These are phyloP conservation scores for Tetramorium simillimum DNA, from an alignment of 1,140 invertebrate species.

Conservation along the genomic window DNA sequence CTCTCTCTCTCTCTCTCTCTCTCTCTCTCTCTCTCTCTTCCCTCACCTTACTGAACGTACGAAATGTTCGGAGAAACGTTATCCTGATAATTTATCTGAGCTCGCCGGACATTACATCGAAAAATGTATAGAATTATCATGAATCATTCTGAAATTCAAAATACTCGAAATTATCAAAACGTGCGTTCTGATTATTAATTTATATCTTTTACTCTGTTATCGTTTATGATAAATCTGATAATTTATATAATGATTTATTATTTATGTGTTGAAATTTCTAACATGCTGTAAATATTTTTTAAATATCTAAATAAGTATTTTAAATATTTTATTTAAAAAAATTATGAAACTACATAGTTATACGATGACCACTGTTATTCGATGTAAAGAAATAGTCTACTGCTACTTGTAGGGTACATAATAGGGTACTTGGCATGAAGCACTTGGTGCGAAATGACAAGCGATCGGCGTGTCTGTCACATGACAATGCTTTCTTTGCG, in stretches of 20 bases:
- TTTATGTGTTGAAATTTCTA: neutral
- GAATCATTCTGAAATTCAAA: neutral
- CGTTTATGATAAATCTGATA: neutral
- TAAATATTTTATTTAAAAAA: too few species aligned
- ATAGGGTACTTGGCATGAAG: too few species aligned
- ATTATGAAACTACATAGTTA: too few species aligned
- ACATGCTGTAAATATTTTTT: neutral
- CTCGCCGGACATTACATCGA: neutral
- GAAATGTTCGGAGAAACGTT: neutral
- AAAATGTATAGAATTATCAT: neutral
- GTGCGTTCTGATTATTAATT: neutral
- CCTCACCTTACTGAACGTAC: neutral
- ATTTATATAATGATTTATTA: neutral
- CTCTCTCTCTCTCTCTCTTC: too few species aligned
- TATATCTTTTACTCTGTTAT: neutral
- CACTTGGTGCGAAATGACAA: too few species aligned
- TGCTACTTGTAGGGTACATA: too few species aligned
- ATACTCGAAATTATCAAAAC: constrained; percentile 14
- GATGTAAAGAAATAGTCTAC: neutral
- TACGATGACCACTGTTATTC: neutral
- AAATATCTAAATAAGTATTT: too few species aligned
- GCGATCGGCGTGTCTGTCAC: constrained; percentile 35
- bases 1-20: neutral
- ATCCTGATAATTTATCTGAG: constrained; percentile 1
- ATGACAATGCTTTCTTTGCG: constrained; percentile 59